Conservation (phyloP, 2,797 vertebrate species). For the Acanthornis magna region DNA sequence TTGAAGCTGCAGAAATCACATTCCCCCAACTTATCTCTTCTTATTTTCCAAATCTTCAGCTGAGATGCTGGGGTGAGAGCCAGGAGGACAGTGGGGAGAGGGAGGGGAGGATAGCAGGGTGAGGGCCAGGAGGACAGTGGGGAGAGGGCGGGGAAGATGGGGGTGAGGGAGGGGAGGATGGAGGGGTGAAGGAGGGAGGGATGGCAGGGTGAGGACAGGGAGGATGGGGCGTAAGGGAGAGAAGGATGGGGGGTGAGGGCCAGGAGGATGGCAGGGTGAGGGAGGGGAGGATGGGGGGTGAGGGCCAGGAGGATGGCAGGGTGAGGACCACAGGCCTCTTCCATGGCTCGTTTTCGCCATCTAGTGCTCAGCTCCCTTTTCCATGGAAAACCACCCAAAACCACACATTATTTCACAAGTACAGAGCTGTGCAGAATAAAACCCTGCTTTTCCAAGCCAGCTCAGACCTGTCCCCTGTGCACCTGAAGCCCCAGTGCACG, state of each 20-base stretch:
- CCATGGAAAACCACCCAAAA: rapidly evolving
- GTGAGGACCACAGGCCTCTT: background rate
- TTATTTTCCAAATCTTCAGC: background rate
- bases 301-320: background rate
- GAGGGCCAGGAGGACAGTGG: background rate
- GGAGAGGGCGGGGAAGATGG: background rate
- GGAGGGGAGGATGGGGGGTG: background rate
- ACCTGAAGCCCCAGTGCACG: background rate
- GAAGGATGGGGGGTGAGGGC: background rate
- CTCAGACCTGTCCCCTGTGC: background rate
- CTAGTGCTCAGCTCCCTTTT: background rate
- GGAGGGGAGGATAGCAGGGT: too few relatives aligned
- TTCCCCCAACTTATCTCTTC: background rate
- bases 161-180: too few relatives aligned
- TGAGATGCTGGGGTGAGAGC: background rate
- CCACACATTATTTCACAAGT: rapidly evolving
- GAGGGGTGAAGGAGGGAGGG: too few relatives aligned
- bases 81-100: background rate
- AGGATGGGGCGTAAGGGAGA: background rate
- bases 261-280: background rate
- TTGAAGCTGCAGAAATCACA: background rate
- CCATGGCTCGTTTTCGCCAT: background rate
- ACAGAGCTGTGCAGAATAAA: rapidly evolving
- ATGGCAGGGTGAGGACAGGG: background rate
- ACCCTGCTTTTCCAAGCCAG: background rate